Conservation (phyloP, 2,113 vertebrate genomes). For the Nibea coibor region DNA sequence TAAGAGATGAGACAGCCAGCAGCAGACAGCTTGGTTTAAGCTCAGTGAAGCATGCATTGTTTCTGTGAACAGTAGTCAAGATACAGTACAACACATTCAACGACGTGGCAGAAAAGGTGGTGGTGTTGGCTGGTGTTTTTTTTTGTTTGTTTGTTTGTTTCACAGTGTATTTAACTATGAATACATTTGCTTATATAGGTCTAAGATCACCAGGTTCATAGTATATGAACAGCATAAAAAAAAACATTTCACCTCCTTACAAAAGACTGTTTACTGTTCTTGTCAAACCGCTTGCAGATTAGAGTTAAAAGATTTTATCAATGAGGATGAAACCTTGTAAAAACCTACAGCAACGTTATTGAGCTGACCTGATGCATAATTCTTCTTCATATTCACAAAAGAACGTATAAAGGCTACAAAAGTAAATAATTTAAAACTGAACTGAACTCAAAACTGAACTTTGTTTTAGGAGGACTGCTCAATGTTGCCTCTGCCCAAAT, state of each 20-base stretch:
- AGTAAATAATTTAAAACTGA: background rate
- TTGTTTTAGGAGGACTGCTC: conserved; percentile 47
- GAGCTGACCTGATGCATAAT: background rate
- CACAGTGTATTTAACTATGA: background rate
- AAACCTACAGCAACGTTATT: background rate
- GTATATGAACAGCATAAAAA: background rate
- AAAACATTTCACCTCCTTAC: background rate
- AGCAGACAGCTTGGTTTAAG: background rate
- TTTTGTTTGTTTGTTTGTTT: background rate
- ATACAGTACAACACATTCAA: background rate
- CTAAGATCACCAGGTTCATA: background rate
- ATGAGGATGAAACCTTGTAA: background rate
- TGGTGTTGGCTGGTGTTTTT: no score
- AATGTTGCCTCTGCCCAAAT: conserved; percentile 9
- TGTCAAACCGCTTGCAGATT: background rate
- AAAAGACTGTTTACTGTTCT: background rate
- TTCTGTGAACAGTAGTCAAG: no score
- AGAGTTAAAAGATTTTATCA: background rate
- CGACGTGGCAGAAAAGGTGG: no score
- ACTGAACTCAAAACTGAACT: no score
- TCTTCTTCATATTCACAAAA: background rate
- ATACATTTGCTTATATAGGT: background rate
- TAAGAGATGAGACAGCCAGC: no score
- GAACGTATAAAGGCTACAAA: background rate
- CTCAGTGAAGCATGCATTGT: background rate